Base-by-base conservation (phyloP, 2,113 vertebrate species). In the Leptobrachium ailaonicum region DNA sequence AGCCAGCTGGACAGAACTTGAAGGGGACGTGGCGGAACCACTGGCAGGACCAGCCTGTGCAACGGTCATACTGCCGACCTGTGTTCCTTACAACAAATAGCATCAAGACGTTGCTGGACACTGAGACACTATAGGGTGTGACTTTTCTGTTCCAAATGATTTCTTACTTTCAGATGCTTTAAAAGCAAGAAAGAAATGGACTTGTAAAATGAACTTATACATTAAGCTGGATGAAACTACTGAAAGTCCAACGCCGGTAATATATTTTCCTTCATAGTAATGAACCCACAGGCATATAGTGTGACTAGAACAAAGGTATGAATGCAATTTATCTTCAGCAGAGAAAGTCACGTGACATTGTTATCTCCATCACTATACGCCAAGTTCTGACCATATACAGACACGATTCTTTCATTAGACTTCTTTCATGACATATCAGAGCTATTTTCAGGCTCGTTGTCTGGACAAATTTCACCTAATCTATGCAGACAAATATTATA, bases 11-110 rank as follows among this genome's bases (percentile, higher is more conserved):
- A 99, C 95, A 83, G 98, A 99, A 89, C 89, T 99, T 45, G 97
- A 99, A 88, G 97, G 97, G 63, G 97, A 99, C 8, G 97, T 99
- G 83, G 98, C 97, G 0, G 98, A 99, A 88, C 98, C 98, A 2
- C 90, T 99, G 53, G 98, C 98, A 0, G 98, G 98, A 66, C 98
- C 98, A 0, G 94, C 97, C 44, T 99, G 97, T 77, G 95, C 96
- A 0, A 98, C 95, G 0, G 96, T 98, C 82, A 95, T 98, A 76
- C 86, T 99, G 86, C 98, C 97, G 2, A 93, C 95, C 83, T 99
- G 97, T 11, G 95, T 99, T 12, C 97, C 97, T 0, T 99, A 98
- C 89, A 99, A 97, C 92, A 99, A 99, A 90, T 99, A 93, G 94
- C 32, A 71, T 68, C 43, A 62, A 44, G 41, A 83, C 67, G 47